Conservation (phyloP, 2,888 invertebrate species). For the Acleris laterana region DNA sequence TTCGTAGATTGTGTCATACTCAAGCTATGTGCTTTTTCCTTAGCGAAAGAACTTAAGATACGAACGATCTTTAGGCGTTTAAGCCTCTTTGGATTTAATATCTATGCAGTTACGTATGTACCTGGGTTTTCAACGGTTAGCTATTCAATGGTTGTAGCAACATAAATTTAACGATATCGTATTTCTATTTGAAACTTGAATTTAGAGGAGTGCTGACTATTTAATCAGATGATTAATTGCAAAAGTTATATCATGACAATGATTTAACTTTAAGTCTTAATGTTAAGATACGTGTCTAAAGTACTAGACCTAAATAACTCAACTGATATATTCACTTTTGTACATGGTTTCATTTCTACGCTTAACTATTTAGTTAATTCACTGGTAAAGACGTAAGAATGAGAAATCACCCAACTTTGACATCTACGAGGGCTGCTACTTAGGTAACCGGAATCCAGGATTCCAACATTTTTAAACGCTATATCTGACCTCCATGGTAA, state of each 20-base stretch:
- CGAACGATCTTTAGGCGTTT: not conserved
- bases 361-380: too few relatives aligned
- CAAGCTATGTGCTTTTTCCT: slow-evolving; percentile 28
- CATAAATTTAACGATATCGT: slow-evolving; percentile 33
- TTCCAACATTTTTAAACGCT: too few relatives aligned
- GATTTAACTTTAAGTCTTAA: slow-evolving; percentile 6
- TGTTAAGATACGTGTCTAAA: not conserved
- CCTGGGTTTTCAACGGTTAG: slow-evolving; percentile 32
- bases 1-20: slow-evolving; percentile 39
- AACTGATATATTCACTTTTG: too few relatives aligned
- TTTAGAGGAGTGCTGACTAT: slow-evolving; percentile 30
- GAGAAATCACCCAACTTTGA: too few relatives aligned
- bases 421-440: too few relatives aligned
- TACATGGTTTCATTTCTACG: too few relatives aligned
- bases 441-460: too few relatives aligned
- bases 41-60: slow-evolving; percentile 23
- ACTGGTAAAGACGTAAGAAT: too few relatives aligned
- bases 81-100: slow-evolving; percentile 4
- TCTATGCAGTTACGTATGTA: slow-evolving; percentile 18
- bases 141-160: slow-evolving; percentile 20
- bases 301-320: not conserved
- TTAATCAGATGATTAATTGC: slow-evolving; percentile 18
- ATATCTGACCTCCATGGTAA: too few relatives aligned
- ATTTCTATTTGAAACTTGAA: slow-evolving; percentile 26
- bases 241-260: slow-evolving; percentile 21